These are phyloP conservation scores for Guaruba guarouba DNA, from an alignment of 2,113 vertebrate species.

Conservation along the genomic window DNA sequence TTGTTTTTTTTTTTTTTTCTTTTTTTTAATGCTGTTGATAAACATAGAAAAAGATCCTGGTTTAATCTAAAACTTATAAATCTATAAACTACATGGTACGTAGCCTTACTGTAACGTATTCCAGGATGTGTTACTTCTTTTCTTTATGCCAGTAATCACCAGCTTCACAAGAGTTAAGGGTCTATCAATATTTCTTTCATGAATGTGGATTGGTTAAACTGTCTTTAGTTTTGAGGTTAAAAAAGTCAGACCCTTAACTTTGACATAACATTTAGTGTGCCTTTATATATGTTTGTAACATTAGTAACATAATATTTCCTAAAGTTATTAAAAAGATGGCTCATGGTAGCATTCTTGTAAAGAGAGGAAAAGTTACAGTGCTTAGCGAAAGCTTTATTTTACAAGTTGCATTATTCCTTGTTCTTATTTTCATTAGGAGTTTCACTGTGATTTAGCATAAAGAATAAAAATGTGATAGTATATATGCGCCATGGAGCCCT, in stretches of 20 bases:
- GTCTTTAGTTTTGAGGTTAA: not conserved
- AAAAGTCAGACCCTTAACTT: conserved; percentile 28
- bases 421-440: not conserved
- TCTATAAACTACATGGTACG: conserved; percentile 40
- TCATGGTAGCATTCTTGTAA: conserved; percentile 6
- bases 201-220: conserved; percentile 46
- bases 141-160: conserved; percentile 65
- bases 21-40: conserved; percentile 54
- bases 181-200: conserved; percentile 60
- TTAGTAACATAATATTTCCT: conserved; percentile 42
- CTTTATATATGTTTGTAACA: conserved; percentile 33
- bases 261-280: conserved; percentile 5
- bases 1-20: not conserved
- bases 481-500: not conserved
- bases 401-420: not conserved
- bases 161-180: conserved; percentile 65
- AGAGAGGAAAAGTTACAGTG: not conserved
- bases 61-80: conserved; percentile 67
- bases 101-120: conserved; percentile 37
- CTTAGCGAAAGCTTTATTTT: conserved; percentile 28
- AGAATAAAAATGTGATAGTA: not conserved
- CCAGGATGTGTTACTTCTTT: conserved; percentile 59
- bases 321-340: conserved; percentile 34
- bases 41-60: conserved; percentile 53
- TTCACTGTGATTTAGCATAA: not conserved